Conservation (phyloP, 2,113 vertebrate species). For the Tyrannus savana region DNA sequence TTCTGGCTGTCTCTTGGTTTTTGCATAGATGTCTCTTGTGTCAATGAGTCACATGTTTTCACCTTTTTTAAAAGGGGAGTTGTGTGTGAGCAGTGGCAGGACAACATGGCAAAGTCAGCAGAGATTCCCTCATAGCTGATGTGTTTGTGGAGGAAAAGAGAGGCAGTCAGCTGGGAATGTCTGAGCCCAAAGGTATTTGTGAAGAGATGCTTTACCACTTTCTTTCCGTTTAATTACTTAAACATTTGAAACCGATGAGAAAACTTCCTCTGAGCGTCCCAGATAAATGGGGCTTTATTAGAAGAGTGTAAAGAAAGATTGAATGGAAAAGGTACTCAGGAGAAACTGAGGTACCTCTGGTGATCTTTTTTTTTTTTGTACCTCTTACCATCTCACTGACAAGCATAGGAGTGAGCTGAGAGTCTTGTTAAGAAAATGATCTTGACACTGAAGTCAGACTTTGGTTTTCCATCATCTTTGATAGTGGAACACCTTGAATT, state of each 20-base stretch:
- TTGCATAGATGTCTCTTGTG: background rate
- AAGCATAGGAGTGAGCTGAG: conserved; percentile 3
- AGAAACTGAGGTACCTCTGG: background rate
- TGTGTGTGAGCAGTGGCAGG: background rate
- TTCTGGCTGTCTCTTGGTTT: background rate
- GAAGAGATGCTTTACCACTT: background rate
- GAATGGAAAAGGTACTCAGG: background rate
- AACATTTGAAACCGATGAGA: background rate
- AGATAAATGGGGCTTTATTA: background rate
- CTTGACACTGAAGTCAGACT: background rate
- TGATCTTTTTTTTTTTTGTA: background rate
- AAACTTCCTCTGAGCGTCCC: background rate
- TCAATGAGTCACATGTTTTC: background rate
- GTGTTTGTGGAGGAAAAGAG: background rate
- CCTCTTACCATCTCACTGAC: background rate
- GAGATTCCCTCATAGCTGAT: background rate
- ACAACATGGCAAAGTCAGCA: too few species aligned
- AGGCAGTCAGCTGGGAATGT: background rate
- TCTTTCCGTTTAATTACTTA: background rate
- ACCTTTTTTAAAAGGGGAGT: background rate
- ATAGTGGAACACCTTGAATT: background rate
- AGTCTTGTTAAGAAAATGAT: background rate
- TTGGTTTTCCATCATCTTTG: background rate
- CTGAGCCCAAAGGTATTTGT: background rate
- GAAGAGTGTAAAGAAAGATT: background rate